phyloP scores from a whole-genome alignment of 2,113 vertebrate genomes.

The Anguilla rostrata region DNA sequence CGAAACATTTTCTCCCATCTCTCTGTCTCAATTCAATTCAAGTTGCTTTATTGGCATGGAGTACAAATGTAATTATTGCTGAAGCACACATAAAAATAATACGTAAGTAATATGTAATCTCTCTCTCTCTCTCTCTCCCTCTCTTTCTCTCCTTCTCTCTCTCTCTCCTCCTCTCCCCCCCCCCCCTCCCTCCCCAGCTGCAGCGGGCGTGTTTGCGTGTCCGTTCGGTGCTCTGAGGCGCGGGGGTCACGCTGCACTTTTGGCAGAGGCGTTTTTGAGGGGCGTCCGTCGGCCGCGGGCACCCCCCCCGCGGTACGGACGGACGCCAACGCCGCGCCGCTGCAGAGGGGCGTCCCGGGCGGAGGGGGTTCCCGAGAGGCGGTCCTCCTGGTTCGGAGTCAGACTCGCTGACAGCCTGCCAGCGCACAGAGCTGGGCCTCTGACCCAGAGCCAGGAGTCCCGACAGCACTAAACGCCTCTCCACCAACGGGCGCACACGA shows the following conservation, averaged over 20 bases:
- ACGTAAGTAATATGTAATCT: too few species aligned
- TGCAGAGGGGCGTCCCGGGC: neutral
- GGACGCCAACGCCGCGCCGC: neutral
- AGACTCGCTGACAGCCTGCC: neutral
- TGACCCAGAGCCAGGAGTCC: constrained; percentile 7
- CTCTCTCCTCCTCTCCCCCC: too few species aligned
- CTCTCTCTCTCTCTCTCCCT: too few species aligned
- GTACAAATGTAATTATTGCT: too few species aligned
- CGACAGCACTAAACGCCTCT: constrained; percentile 7
- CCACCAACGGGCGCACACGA: neutral
- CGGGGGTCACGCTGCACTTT: neutral
- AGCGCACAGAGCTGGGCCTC: neutral
- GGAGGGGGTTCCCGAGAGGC: neutral
- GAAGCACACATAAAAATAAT: too few species aligned
- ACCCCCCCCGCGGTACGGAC: neutral
- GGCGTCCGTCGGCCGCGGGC: neutral
- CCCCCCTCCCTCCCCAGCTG: neutral
- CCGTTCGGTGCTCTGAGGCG: neutral
- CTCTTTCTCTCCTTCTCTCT: too few species aligned
- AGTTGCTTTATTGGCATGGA: too few species aligned
- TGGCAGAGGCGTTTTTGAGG: neutral
- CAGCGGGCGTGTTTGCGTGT: neutral
- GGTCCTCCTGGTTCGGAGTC: neutral
- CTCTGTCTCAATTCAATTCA: neutral
- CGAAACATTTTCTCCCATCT: neutral